phyloP scores from a whole-genome alignment of 2,113 vertebrate genomes.

The Coryphaenoides rupestris region DNA sequence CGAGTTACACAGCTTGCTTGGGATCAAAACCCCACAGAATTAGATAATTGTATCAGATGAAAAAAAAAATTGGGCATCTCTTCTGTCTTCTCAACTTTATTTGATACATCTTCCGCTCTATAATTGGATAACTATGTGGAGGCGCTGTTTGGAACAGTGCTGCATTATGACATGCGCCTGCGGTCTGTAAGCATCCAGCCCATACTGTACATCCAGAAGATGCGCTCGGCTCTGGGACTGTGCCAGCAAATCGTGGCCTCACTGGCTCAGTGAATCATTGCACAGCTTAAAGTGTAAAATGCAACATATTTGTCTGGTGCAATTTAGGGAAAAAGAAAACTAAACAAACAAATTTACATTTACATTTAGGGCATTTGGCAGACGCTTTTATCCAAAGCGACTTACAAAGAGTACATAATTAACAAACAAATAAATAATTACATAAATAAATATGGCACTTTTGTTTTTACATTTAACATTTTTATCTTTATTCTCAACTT shows the following conservation, averaged over 20 bases:
- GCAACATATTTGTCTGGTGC: too few relatives aligned
- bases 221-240: background rate
- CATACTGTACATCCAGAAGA: background rate
- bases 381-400: too few relatives aligned
- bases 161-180: slow-evolving; percentile 10
- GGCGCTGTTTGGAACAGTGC: slow-evolving; percentile 11
- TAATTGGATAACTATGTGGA: slow-evolving; percentile 41
- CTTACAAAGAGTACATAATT: too few relatives aligned
- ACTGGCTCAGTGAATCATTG: too few relatives aligned
- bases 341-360: too few relatives aligned
- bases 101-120: slow-evolving; percentile 44
- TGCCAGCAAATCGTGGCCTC: background rate
- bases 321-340: too few relatives aligned
- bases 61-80: background rate
- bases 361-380: too few relatives aligned
- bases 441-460: too few relatives aligned
- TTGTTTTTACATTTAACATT: too few relatives aligned
- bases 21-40: background rate
- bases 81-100: background rate
- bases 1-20: background rate
- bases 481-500: too few relatives aligned
- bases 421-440: too few relatives aligned
- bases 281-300: too few relatives aligned
- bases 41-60: background rate
- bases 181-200: slow-evolving; percentile 14